Evolutionary conservation across 2,888 invertebrate genomes (phyloP).

Genomic region (Brachyopa scutellaris): DNA sequence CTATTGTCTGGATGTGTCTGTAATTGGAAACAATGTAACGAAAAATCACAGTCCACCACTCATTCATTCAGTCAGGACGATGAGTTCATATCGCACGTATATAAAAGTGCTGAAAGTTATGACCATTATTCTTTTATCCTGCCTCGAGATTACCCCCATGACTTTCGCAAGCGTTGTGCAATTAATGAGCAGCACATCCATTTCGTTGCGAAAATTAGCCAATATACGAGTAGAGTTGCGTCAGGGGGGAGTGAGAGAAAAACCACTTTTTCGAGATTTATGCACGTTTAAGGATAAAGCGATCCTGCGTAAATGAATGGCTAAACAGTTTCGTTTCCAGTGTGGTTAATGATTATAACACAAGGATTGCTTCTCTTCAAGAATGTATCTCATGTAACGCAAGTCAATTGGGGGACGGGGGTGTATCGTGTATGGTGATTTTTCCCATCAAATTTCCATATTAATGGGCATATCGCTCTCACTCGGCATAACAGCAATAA

Average conservation of each 20-base stretch:
- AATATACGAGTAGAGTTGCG: neutral
- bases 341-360: conserved; percentile 71
- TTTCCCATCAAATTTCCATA: conserved; percentile 74
- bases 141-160: conserved; percentile 39
- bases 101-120: conserved; percentile 67
- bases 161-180: conserved; percentile 56
- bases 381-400: conserved; percentile 36
- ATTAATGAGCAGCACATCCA: conserved; percentile 70
- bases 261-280: conserved; percentile 71
- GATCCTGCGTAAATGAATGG: conserved; percentile 68
- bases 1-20: conserved; percentile 23
- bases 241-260: conserved; percentile 11
- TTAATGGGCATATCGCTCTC: conserved; percentile 72
- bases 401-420: conserved; percentile 35
- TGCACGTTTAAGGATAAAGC: conserved; percentile 70
- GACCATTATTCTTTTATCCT: conserved; percentile 70
- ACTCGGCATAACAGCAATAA: conserved; percentile 51
- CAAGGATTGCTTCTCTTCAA: conserved; percentile 51
- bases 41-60: conserved; percentile 21
- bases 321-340: conserved; percentile 61
- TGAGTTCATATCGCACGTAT: conserved; percentile 4
- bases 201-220: conserved; percentile 64
- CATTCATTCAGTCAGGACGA: conserved; percentile 3
- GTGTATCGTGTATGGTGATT: conserved; percentile 53
- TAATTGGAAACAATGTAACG: conserved; percentile 50